Evolutionary conservation across 2,888 invertebrate genomes (phyloP).

Genomic region (Atrina japonica): DNA sequence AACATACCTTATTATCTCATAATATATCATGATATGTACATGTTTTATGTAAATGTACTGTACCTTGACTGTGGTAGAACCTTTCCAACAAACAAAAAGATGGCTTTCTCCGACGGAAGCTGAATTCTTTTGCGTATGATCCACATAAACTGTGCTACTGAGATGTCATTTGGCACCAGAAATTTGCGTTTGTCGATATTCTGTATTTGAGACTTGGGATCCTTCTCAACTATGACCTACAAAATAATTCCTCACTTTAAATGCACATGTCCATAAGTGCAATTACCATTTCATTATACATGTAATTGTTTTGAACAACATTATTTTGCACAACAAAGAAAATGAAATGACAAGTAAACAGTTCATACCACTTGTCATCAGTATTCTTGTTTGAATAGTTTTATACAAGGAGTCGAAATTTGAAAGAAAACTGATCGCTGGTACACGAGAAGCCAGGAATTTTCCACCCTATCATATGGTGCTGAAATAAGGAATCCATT

Average conservation of each 20-base stretch:
- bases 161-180: constrained; percentile 81
- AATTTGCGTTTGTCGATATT: constrained; percentile 82
- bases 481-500: too few species aligned
- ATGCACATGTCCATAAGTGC: not conserved
- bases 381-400: too few species aligned
- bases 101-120: constrained; percentile 81
- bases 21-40: too few species aligned
- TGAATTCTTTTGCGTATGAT: constrained; percentile 81
- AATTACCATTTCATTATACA: not conserved
- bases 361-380: too few species aligned
- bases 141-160: constrained; percentile 82
- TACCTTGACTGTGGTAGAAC: constrained; percentile 81
- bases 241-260: not conserved
- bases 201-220: constrained; percentile 80
- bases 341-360: not conserved
- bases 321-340: not conserved
- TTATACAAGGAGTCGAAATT: too few species aligned
- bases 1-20: too few species aligned
- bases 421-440: too few species aligned
- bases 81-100: constrained; percentile 81
- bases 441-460: too few species aligned
- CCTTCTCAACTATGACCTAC: constrained; percentile 82
- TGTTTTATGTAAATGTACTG: too few species aligned
- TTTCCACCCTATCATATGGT: too few species aligned
- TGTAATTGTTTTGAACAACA: not conserved